Percentiles rank a stretch among this genome's conserved stretches.
Evolutionary conservation across 2,888 invertebrate species (phyloP).

Genomic region (Laspeyria flexula): DNA sequence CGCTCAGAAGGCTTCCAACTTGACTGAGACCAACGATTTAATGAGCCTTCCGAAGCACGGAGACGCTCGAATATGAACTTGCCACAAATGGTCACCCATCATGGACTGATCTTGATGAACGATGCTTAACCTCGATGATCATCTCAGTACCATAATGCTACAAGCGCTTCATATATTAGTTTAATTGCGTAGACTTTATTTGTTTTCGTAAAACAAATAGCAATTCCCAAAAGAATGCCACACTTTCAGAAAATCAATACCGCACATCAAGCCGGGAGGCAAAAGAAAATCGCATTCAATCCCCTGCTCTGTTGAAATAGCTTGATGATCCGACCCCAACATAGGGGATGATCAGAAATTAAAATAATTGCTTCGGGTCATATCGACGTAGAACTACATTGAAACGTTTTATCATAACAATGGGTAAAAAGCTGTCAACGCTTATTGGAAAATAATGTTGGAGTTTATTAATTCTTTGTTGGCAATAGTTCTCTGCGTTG

Average conservation of each 20-base stretch:
- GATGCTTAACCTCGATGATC: no score
- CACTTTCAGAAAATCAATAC: conserved; percentile 38
- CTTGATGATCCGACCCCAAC: conserved; percentile 25
- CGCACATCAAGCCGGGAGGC: conserved; percentile 34
- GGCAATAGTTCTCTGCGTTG: conserved; percentile 4
- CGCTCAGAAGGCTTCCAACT: no score
- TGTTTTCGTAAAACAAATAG: conserved; percentile 18
- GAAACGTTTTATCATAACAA: not conserved
- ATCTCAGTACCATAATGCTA: no score
- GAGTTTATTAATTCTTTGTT: conserved; percentile 17
- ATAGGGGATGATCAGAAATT: conserved; percentile 23
- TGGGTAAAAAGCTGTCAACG: not conserved
- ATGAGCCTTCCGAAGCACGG: no score
- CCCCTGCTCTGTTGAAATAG: conserved; percentile 38
- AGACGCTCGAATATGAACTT: no score
- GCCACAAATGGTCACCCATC: no score
- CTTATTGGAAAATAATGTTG: not conserved
- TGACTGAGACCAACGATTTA: no score
- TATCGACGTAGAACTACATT: not conserved
- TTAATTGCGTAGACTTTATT: no score
- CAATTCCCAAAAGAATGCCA: conserved; percentile 16
- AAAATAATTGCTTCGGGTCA: conserved; percentile 9
- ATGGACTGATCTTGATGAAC: no score
- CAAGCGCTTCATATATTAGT: no score
- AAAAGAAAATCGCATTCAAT: conserved; percentile 38